Base-by-base conservation (phyloP, 64 coral and sea anemone genomes). In the Anthopleura sola region DNA sequence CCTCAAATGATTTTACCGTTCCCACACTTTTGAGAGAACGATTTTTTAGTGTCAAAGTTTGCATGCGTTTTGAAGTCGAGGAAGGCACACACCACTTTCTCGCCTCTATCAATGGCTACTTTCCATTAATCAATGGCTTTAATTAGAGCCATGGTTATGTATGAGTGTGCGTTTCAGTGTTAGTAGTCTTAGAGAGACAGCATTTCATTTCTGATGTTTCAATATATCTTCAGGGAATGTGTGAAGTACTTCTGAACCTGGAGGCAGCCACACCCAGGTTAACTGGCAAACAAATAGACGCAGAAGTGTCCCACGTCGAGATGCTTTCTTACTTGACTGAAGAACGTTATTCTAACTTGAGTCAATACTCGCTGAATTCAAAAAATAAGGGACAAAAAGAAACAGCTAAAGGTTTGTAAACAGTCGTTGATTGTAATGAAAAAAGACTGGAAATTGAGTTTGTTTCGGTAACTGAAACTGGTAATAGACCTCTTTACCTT, bases 191-290 rank as follows among this genome's bases (percentile, higher is more conserved):
- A n/a, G n/a, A n/a, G n/a, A n/a, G 2, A 71, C 66, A 33, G 58
- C 23, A 24, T 23, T 62, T 62, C 11, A 71, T 33, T 71, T 14
- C 13, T 1, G 12, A 14, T 71, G n/a, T 62, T 62, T 32, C 34
- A 23, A 21, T n/a, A n/a, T n/a, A 47, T 44, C 16, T 55, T 64
- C 47, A 99, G 96, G 96, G 96, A 33, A 92, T 92, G 39, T 98
- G 92, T 80, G 92, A 98, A 36, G 92, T 98, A 15, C 79, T 99
- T 32, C 49, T 99, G 29, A 88, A 77, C 44, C 75, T 99, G 75
- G 93, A 99, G 57, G 82, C 86, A 68, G 88, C 81, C 55, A 99
- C 93, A 58, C 96, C 93, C 26, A 94, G 79, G 86, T 48, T 91
- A 82, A 75, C 84, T 32, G 49, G 88, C 20, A 84, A 80, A 86